Evolutionary conservation across 2,888 invertebrate species (phyloP).

Genomic region (Dilophus febrilis): DNA sequence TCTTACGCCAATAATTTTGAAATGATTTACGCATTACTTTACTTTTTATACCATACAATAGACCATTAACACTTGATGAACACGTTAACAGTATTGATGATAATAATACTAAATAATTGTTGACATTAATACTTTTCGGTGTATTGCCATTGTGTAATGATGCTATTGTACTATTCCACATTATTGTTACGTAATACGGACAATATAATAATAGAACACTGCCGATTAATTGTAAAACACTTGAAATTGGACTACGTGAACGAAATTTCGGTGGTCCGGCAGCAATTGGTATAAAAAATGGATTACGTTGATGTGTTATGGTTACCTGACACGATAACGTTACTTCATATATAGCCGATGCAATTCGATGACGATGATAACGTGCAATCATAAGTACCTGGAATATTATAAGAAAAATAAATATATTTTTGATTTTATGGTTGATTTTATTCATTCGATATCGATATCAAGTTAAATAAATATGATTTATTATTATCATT

Average conservation of each 20-base stretch:
- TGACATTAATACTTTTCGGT: slow-evolving; percentile 9
- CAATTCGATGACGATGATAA: slow-evolving; percentile 67
- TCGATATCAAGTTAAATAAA: too few relatives aligned
- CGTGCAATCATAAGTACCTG: slow-evolving; percentile 45
- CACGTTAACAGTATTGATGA: slow-evolving; percentile 21
- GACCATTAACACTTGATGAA: slow-evolving; percentile 57
- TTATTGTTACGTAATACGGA: slow-evolving; percentile 52
- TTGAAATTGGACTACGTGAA: slow-evolving; percentile 42
- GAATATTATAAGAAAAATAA: slow-evolving; percentile 10
- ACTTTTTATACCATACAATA: slow-evolving; percentile 60
- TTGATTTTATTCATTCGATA: not conserved
- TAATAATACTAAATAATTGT: slow-evolving; percentile 8
- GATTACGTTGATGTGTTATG: slow-evolving; percentile 65
- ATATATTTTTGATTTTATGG: not conserved
- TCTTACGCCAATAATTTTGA: slow-evolving; percentile 60
- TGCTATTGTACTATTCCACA: slow-evolving; percentile 41
- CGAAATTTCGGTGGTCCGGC: slow-evolving; percentile 38
- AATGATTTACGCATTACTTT: slow-evolving; percentile 53
- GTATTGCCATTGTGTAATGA: slow-evolving; percentile 17
- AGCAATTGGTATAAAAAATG: slow-evolving; percentile 52
- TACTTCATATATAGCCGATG: slow-evolving; percentile 71
- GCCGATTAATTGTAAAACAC: slow-evolving; percentile 53
- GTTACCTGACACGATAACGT: slow-evolving; percentile 70
- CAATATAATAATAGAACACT: slow-evolving; percentile 55
- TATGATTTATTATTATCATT: too few relatives aligned